phyloP scores from a whole-genome alignment of 2,113 vertebrate genomes.

The Podarcis raffonei region DNA sequence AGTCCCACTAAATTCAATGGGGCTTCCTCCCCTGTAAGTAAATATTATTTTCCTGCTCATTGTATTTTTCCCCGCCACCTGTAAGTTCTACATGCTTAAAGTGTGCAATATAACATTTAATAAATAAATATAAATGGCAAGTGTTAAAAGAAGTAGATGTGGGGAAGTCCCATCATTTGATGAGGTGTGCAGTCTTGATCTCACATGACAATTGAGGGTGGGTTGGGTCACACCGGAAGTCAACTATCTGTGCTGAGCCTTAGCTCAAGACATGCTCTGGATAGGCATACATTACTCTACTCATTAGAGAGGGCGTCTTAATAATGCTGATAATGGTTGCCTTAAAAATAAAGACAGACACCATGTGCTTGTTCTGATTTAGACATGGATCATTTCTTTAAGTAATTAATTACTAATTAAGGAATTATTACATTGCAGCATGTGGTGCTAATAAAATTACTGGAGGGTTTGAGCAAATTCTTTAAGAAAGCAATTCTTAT shows the following conservation, averaged over 20 bases:
- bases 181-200: neutral
- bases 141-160: neutral
- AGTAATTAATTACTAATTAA: conserved; percentile 61
- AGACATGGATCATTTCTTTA: conserved; percentile 38
- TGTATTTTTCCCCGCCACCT: too few relatives aligned
- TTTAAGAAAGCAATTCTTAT: conserved; percentile 63
- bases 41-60: too few relatives aligned
- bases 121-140: neutral
- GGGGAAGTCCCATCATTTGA: neutral
- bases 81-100: too few relatives aligned
- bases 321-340: neutral
- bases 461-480: conserved; percentile 62
- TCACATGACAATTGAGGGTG: neutral
- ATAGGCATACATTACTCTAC: neutral
- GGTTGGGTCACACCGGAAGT: too few relatives aligned
- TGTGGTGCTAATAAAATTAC: conserved; percentile 57
- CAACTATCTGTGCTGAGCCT: neutral
- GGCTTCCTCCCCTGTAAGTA: too few relatives aligned
- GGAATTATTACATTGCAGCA: conserved; percentile 37
- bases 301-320: neutral
- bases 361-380: neutral
- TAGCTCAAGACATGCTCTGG: neutral
- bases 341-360: neutral
- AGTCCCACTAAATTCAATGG: too few relatives aligned
- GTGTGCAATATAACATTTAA: too few relatives aligned